Evolutionary conservation across 2,888 invertebrate species (phyloP).

Genomic region (Volucella inflata): DNA sequence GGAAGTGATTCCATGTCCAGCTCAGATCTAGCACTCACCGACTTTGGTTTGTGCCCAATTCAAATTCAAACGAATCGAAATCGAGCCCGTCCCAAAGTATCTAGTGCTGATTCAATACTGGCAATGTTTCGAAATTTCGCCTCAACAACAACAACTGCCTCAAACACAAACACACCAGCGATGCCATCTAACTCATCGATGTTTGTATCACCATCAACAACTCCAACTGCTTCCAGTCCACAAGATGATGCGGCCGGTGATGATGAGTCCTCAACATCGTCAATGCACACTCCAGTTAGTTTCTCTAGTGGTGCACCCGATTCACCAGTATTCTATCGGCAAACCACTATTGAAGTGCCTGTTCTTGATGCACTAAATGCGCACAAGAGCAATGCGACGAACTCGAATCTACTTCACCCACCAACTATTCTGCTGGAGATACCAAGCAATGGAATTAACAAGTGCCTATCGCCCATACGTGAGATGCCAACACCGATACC

Average conservation of each 20-base stretch:
- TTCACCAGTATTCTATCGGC: conserved; percentile 86
- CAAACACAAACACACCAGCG: conserved; percentile 83
- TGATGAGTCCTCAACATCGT: conserved; percentile 89
- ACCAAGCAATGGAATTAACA: conserved; percentile 87
- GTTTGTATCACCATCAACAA: conserved; percentile 88
- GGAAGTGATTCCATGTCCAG: conserved; percentile 91
- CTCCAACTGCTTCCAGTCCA: conserved; percentile 90
- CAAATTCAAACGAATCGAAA: conserved; percentile 78
- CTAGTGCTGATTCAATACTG: conserved; percentile 91
- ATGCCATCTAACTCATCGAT: conserved; percentile 84
- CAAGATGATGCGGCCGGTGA: conserved; percentile 89
- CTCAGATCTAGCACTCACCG: conserved; percentile 87
- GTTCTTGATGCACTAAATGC: conserved; percentile 89
- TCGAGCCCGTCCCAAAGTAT: conserved; percentile 86
- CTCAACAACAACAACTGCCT: conserved; percentile 84
- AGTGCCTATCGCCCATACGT: conserved; percentile 91
- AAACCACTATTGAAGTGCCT: conserved; percentile 85
- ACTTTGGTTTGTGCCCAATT: conserved; percentile 83
- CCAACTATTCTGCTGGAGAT: conserved; percentile 91
- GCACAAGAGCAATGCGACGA: conserved; percentile 85
- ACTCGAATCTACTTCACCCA: conserved; percentile 87
- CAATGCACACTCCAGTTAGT: conserved; percentile 86
- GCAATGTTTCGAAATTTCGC: conserved; percentile 92
- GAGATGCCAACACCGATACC: conserved; percentile 91
- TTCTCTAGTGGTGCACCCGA: conserved; percentile 86